These are phyloP conservation scores for Chironomus tentans DNA, from an alignment of 2,888 invertebrate genomes.

Conservation along the genomic window DNA sequence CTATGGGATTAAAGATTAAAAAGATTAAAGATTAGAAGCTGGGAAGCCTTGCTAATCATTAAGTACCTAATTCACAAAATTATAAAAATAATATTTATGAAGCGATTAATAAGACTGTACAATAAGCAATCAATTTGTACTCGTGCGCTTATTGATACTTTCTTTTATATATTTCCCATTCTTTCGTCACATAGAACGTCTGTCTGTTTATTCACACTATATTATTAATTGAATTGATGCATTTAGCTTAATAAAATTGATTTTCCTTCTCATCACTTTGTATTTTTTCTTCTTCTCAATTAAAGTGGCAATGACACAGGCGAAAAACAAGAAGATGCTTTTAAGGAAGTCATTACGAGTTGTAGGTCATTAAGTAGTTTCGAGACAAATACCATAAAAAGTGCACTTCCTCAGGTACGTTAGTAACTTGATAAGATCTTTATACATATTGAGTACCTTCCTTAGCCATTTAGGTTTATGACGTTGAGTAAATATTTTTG, in stretches of 20 bases:
- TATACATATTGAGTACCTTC: not conserved
- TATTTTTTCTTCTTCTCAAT: not conserved
- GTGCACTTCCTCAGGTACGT: slow-evolving; percentile 42
- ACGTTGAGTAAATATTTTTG: not conserved
- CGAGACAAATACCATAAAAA: slow-evolving; percentile 39
- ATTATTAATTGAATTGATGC: not conserved
- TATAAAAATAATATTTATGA: no score
- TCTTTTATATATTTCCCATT: not conserved
- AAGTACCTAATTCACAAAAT: no score
- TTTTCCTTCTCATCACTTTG: not conserved
- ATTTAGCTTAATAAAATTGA: not conserved
- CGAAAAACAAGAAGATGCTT: slow-evolving; percentile 40
- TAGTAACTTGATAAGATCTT: slow-evolving; percentile 25
- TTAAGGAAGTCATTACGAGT: slow-evolving; percentile 43
- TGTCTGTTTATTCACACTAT: not conserved
- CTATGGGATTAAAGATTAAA: no score
- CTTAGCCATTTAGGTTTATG: not conserved
- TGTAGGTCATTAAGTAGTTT: slow-evolving; percentile 42
- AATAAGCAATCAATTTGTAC: not conserved
- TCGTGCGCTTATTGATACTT: not conserved
- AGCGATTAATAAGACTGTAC: no score
- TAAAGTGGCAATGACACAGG: not conserved
- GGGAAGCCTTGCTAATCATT: no score
- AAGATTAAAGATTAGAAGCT: no score
- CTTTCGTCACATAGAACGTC: not conserved